Percentiles rank a stretch among this genome's conserved stretches.
phyloP scores from a whole-genome alignment of 2,797 vertebrate genomes.

The Xenentodon cancila region DNA sequence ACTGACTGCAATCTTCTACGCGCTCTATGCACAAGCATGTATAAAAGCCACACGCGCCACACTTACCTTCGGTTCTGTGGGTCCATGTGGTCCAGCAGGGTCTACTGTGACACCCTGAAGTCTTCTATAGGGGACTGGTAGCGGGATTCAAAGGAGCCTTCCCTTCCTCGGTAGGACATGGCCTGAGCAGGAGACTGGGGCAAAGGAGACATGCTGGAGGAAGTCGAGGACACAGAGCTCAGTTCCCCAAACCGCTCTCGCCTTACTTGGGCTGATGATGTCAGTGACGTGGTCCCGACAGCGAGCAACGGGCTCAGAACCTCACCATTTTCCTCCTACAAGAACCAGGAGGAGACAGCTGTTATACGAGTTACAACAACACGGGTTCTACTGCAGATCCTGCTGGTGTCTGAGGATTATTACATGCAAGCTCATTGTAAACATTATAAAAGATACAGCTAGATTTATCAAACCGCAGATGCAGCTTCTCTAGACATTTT shows the following conservation, averaged over 20 bases:
- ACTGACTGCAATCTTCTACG: constrained; percentile 31
- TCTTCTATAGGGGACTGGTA: constrained; percentile 95
- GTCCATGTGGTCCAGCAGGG: constrained; percentile 91
- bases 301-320: constrained; percentile 81
- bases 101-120: constrained; percentile 91
- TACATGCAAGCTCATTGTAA: too few species aligned
- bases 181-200: constrained; percentile 83
- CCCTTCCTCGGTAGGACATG: constrained; percentile 84
- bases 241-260: constrained; percentile 88
- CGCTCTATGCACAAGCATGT: background rate
- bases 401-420: too few species aligned
- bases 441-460: too few species aligned
- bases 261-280: constrained; percentile 70
- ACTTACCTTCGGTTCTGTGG: constrained; percentile 89
- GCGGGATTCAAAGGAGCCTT: constrained; percentile 90
- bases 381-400: background rate
- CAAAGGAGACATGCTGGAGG: constrained; percentile 73
- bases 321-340: constrained; percentile 92
- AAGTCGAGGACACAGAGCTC: constrained; percentile 61
- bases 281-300: constrained; percentile 24
- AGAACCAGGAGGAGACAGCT: background rate
- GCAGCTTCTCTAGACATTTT: background rate
- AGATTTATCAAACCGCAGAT: too few species aligned
- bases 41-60: background rate
- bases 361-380: background rate